Percentiles rank a stretch among this genome's conserved stretches.
These are phyloP conservation scores for Scaptomyza reducta DNA, from an alignment of 2,888 invertebrate genomes.

Conservation along the genomic window DNA sequence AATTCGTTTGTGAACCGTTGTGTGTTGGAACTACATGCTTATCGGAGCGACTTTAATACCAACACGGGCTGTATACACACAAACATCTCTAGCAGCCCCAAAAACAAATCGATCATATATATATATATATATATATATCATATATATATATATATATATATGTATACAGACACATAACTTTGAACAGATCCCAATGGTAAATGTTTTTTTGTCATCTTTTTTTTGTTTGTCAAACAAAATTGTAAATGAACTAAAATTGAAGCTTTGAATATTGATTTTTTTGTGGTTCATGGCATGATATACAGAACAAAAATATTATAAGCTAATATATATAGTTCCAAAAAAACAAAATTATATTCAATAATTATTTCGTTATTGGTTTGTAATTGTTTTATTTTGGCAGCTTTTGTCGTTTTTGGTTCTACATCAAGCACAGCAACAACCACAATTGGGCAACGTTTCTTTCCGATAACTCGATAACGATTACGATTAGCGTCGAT, in stretches of 20 bases:
- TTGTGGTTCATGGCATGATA: slow-evolving; percentile 74
- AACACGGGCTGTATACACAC: slow-evolving; percentile 58
- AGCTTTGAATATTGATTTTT: slow-evolving; percentile 18
- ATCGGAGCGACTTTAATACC: slow-evolving; percentile 62
- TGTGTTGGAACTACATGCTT: slow-evolving; percentile 44
- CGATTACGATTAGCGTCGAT: slow-evolving; percentile 20
- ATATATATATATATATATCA: neutral
- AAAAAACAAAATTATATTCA: slow-evolving; percentile 35
- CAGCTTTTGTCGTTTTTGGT: slow-evolving; percentile 51
- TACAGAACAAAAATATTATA: slow-evolving; percentile 64
- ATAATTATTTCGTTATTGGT: slow-evolving; percentile 17
- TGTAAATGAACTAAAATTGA: slow-evolving; percentile 64
- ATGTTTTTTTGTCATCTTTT: slow-evolving; percentile 40
- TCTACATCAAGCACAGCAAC: slow-evolving; percentile 73
- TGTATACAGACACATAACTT: slow-evolving; percentile 64
- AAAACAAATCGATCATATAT: slow-evolving; percentile 40
- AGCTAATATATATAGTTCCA: slow-evolving; percentile 33
- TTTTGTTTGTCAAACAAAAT: slow-evolving; percentile 37
- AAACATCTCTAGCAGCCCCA: slow-evolving; percentile 65
- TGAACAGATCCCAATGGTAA: slow-evolving; percentile 77
- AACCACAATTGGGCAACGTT: slow-evolving; percentile 79
- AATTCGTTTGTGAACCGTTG: slow-evolving; percentile 35
- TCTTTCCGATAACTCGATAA: slow-evolving; percentile 50
- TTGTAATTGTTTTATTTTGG: slow-evolving; percentile 11
- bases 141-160: neutral